These are phyloP conservation scores for Spongilla lacustris DNA, from an alignment of 37 sponge, comb jelly and placozoan genomes.

Conservation along the genomic window DNA sequence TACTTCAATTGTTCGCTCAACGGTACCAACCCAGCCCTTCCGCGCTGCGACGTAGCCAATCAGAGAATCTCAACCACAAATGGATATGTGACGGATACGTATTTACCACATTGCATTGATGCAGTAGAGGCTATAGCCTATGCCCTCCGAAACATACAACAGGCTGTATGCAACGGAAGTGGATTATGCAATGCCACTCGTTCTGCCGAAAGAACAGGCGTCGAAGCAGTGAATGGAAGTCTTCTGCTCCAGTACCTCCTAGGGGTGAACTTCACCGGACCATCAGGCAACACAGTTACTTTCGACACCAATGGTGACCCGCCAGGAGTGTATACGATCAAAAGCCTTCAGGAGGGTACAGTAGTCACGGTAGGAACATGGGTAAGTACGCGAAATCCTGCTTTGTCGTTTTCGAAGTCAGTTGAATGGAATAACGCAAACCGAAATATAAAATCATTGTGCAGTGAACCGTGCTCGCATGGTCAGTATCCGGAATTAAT, in stretches of 20 bases:
- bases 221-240: conserved; percentile 9
- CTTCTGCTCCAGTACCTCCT: conserved; percentile 30
- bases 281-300: background rate
- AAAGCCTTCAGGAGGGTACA: conserved; percentile 4
- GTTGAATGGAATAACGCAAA: too few relatives aligned
- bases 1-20: conserved; percentile 53
- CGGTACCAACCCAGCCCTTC: background rate
- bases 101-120: conserved; percentile 67
- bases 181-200: conserved; percentile 30
- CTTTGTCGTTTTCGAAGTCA: background rate
- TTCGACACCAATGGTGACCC: conserved; percentile 67
- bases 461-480: conserved; percentile 10
- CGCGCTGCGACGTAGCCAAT: conserved; percentile 10
- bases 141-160: conserved; percentile 53
- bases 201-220: background rate
- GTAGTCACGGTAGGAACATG: background rate
- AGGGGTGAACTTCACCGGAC: background rate
- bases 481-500: conserved; percentile 30
- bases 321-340: conserved; percentile 5
- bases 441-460: background rate
- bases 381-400: background rate
- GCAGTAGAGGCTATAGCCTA: conserved; percentile 79
- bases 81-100: conserved; percentile 37
- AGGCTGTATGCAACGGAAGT: conserved; percentile 7
- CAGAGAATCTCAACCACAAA: too few relatives aligned